Evolutionary conservation across 2,113 vertebrate genomes (phyloP).

Genomic region (Antechinus stuartii): DNA sequence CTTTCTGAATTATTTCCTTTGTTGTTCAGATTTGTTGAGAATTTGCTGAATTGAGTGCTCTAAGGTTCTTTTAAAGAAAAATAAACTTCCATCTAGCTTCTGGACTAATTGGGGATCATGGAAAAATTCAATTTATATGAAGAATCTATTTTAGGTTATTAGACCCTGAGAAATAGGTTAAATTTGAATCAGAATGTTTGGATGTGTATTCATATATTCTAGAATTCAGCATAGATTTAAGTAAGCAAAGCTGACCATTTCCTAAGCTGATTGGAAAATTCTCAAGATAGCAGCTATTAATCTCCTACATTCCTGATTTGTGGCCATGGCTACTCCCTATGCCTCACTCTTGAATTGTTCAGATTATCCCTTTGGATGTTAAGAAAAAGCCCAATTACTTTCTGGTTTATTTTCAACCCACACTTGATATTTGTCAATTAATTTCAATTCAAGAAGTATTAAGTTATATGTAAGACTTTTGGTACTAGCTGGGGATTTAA

Average conservation of each 20-base stretch:
- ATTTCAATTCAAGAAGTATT: neutral
- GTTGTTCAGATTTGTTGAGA: slow-evolving; percentile 6
- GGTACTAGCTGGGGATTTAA: neutral
- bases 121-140: slow-evolving; percentile 1
- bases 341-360: neutral
- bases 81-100: slow-evolving; percentile 30
- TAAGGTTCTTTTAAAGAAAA: slow-evolving; percentile 26
- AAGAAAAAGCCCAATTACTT: neutral
- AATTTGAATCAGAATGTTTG: neutral
- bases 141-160: neutral
- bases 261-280: neutral
- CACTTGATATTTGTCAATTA: neutral
- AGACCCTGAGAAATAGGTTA: neutral
- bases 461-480: neutral
- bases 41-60: slow-evolving; percentile 53
- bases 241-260: neutral
- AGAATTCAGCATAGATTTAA: neutral
- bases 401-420: neutral
- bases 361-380: neutral
- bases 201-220: neutral
- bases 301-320: neutral
- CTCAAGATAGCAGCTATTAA: neutral
- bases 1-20: neutral
- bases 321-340: neutral
- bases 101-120: neutral